Conservation (phyloP, 2,113 vertebrate species). For the Takifugu flavidus region DNA sequence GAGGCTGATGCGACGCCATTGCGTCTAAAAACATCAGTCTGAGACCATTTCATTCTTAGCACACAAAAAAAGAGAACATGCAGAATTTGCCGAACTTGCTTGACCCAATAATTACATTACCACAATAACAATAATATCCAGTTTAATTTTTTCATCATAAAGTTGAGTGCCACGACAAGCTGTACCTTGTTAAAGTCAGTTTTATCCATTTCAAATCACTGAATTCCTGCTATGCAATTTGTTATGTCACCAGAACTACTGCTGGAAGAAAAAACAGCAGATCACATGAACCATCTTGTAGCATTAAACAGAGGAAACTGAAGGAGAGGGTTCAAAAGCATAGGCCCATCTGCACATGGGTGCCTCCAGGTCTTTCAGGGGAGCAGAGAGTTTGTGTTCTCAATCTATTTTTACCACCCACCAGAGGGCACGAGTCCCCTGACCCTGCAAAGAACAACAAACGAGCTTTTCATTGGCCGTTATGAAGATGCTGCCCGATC, state of each 20-base stretch:
- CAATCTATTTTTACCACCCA: conserved; percentile 47
- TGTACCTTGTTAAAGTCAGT: too few relatives aligned
- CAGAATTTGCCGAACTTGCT: too few relatives aligned
- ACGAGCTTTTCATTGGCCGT: conserved; percentile 55
- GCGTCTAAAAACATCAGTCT: neutral
- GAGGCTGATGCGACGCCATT: too few relatives aligned
- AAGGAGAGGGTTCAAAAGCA: conserved; percentile 32
- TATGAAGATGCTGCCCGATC: conserved; percentile 43
- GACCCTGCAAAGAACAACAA: conserved; percentile 56
- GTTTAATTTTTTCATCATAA: too few relatives aligned
- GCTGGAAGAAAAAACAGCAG: conserved; percentile 7
- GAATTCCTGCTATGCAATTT: too few relatives aligned
- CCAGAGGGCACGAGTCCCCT: conserved; percentile 55
- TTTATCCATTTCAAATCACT: too few relatives aligned
- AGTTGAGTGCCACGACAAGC: too few relatives aligned
- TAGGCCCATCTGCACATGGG: conserved; percentile 45
- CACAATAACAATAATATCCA: too few relatives aligned
- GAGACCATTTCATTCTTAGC: neutral
- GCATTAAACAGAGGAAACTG: conserved; percentile 5
- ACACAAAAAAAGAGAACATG: too few relatives aligned
- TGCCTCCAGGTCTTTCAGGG: conserved; percentile 56
- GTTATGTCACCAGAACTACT: conserved; percentile 34
- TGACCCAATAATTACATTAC: too few relatives aligned
- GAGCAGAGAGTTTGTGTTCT: conserved; percentile 52
- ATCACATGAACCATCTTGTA: conserved; percentile 47